Evolutionary conservation across 2,888 invertebrate genomes (phyloP), one percentile per base, ranked within the genome.

Genomic region (Athalia circularis): DNA sequence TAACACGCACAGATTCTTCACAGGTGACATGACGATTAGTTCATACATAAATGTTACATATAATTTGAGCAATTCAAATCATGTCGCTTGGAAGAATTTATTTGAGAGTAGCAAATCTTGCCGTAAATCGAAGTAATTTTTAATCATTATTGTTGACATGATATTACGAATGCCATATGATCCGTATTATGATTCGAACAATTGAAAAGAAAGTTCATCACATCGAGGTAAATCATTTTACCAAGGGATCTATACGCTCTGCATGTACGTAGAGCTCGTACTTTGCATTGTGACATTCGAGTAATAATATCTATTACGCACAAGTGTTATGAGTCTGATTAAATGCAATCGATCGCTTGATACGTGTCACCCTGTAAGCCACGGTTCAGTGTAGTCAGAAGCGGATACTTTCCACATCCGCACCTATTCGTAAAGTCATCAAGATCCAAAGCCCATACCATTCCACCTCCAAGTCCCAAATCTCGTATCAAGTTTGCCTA

Each of bases 401-500:
- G 89, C 0, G 95, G 95, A 89, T 94, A 92, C 74, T 92, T 92
- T 4, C 94, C 94, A 88, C 95, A 95, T 5, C 94, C 93, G 87
- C 95, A 95, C 65, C 91, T 89, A 79, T 91, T 94, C 75, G 92
- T 91, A 91, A 95, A 95, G 88, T 96, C 95, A 86, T 96, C 96
- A 83, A 96, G 91, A 90, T 96, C 96, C 43, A 96, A 88, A 0
- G 96, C 95, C 95, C 96, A 96, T 29, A 96, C 92, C 91, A 95
- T 95, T 7, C 94, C 95, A 6, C 96, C 96, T 3, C 95, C 94
- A 45, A 95, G 90, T 0, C 93, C 92, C 52, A 93, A 88, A 8
- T 91, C 90, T 79, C 93, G 92, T 0, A 94, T 91, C 80, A 93
- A 92, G 70, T 93, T 91, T 0, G 94, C 90, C 92, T 92, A 86